Conservation (phyloP, 1,140 invertebrate species). For the Anastatus disparis region DNA sequence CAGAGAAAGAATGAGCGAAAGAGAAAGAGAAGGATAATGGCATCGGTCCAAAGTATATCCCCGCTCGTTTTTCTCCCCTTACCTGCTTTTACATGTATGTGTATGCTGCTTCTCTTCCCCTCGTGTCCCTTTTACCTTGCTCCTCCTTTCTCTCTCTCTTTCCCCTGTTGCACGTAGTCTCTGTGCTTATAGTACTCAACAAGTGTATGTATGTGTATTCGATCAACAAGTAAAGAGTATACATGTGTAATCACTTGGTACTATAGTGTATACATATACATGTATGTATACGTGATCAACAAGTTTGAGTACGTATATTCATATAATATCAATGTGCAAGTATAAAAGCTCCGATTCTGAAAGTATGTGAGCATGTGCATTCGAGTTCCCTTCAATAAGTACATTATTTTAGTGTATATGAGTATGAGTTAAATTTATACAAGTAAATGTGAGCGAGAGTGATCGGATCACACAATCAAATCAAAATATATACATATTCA, state of each 20-base stretch:
- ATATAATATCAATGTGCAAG: no score
- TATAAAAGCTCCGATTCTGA: background rate
- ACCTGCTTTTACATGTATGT: background rate
- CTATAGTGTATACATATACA: no score
- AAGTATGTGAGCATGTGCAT: background rate
- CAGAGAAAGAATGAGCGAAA: background rate
- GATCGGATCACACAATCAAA: background rate
- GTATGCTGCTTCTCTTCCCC: background rate
- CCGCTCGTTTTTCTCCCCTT: background rate
- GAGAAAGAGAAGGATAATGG: constrained; percentile 5
- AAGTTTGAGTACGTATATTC: background rate
- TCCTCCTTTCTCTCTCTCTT: background rate
- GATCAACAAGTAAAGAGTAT: constrained; percentile 13
- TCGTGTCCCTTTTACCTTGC: background rate
- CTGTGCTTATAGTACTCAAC: background rate
- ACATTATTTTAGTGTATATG: background rate
- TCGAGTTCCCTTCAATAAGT: no score
- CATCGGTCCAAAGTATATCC: constrained; percentile 14
- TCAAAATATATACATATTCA: constrained; percentile 33
- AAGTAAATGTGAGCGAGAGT: background rate
- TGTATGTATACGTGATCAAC: constrained; percentile 8
- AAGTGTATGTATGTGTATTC: background rate
- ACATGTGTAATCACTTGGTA: background rate
- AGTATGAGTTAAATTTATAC: background rate
- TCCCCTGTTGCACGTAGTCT: background rate